Percentiles rank a stretch among this genome's conserved stretches.
phyloP scores from a whole-genome alignment of 1,140 invertebrate genomes.

The Ceratina australensis region DNA sequence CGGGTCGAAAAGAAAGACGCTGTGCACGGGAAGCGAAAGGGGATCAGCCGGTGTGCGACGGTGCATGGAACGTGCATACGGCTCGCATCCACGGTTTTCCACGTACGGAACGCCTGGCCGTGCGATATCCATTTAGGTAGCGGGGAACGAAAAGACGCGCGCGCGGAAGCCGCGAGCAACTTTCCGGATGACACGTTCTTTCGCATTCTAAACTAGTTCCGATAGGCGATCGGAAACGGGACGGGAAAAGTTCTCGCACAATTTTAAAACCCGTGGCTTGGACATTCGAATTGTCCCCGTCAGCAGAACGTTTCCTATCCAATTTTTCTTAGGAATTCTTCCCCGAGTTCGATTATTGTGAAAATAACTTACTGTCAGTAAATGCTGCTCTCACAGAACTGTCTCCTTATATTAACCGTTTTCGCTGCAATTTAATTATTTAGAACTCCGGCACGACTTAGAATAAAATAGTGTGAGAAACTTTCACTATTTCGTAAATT shows the following conservation, averaged over 20 bases:
- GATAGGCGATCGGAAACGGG: neutral
- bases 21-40: neutral
- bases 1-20: neutral
- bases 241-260: neutral
- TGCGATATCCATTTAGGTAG: constrained; percentile 5
- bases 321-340: too few species aligned
- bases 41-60: neutral
- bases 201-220: neutral
- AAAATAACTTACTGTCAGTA: neutral
- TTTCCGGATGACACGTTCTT: constrained; percentile 18
- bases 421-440: too few species aligned
- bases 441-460: too few species aligned
- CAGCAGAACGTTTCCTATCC: neutral
- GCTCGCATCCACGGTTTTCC: constrained; percentile 18
- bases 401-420: too few species aligned
- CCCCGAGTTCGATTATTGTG: neutral
- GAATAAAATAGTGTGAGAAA: too few species aligned
- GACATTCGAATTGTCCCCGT: neutral
- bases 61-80: neutral
- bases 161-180: constrained; percentile 34
- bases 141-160: constrained; percentile 12
- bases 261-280: constrained; percentile 1
- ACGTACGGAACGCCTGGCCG: constrained; percentile 14
- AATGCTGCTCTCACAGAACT: too few species aligned
- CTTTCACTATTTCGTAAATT: too few species aligned